Evolutionary conservation across 2,888 invertebrate genomes (phyloP), one percentile per base, ranked within the genome.

Genomic region (Caenorhabditis doughertyi): DNA sequence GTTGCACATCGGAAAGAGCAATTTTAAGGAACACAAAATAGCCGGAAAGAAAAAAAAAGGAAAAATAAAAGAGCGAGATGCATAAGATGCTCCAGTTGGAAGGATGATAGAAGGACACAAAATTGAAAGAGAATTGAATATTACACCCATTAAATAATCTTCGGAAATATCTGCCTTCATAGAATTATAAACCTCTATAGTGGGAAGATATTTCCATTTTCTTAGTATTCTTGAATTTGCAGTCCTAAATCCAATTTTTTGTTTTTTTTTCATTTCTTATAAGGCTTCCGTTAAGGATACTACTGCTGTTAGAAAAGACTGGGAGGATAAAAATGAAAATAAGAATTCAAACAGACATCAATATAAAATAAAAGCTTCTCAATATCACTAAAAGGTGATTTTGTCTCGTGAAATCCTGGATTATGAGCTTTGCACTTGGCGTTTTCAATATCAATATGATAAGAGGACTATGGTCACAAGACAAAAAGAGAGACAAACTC

Each of bases 131-230:
- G 77, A 77, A 77, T 77, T 53, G 44, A 16, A 62, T 56, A 77
- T 77, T 51, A 68, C 60, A 60, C 53, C 68, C 68, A 77, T 77
- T 77, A 68, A 77, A 51, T 60, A 77, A 77, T 77, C 77, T 77
- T 51, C 62, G 44, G 68, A 39, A 47, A 64, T 25, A 58, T 49
- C 18, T 67, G 65, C 58, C 55, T 67, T 25, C 32, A 0, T 29
- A 11, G 60, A 47, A 64, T 72, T 71, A 71, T 71, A 39, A 60
- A 60, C 32, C 25, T 58, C 49, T n/a, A 32, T 47, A 29, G 58
- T 58, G 58, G 64, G 74, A 74, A 73, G 25, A 60, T 55, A 32
- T 25, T n/a, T 11, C 21, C 3, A 2, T 51, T 25, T n/a, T 51
- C 27, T 5, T 42, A 60, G 25, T 42, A 60, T 60, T 60, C n/a